phyloP scores from a whole-genome alignment of 2,888 invertebrate genomes.

The Drosophila nigritarsus region DNA sequence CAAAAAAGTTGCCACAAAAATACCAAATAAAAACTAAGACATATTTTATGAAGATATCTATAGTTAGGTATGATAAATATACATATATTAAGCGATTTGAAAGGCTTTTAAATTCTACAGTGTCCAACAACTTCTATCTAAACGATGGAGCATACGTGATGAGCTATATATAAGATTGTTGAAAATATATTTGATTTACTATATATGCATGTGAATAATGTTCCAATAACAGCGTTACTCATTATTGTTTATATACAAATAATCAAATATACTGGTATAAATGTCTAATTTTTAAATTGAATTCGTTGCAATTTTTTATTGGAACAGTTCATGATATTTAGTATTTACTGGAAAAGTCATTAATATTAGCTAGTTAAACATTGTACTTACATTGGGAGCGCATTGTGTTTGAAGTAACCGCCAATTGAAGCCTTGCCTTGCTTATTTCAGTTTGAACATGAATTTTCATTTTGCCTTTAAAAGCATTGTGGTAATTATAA shows the following conservation, averaged over 20 bases:
- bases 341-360: constrained; percentile 18
- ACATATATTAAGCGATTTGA: neutral
- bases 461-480: constrained; percentile 15
- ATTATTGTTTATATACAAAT: neutral
- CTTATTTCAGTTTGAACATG: constrained; percentile 12
- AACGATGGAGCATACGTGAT: constrained; percentile 72
- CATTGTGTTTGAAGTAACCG: constrained; percentile 28
- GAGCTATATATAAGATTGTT: neutral
- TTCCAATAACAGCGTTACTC: constrained; percentile 10
- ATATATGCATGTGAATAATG: constrained; percentile 5
- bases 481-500: constrained; percentile 12
- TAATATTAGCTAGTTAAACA: neutral
- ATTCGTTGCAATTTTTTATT: neutral
- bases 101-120: neutral
- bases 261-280: neutral
- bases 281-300: neutral
- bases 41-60: neutral
- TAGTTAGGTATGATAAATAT: neutral
- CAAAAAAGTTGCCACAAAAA: neutral
- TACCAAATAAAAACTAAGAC: neutral
- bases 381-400: constrained; percentile 58
- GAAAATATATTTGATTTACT: neutral
- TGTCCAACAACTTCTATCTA: constrained; percentile 6
- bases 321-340: neutral
- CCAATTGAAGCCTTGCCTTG: constrained; percentile 2